Conservation (phyloP, 2,797 vertebrate species). For the Catharus ustulatus region DNA sequence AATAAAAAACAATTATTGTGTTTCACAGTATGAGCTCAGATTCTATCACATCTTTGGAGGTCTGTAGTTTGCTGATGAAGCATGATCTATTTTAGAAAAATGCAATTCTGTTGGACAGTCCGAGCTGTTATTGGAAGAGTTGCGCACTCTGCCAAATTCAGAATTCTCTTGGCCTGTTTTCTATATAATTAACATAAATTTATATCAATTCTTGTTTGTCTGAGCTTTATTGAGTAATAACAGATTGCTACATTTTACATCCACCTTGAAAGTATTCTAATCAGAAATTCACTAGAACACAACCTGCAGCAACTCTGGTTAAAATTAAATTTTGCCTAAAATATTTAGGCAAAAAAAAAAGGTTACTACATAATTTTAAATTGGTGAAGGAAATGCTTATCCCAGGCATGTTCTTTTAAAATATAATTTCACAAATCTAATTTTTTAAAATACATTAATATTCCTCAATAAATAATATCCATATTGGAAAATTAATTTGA, state of each 20-base stretch:
- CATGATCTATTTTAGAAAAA: neutral
- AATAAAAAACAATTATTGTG: neutral
- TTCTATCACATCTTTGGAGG: neutral
- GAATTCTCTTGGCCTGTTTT: neutral
- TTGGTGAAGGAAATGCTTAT: neutral
- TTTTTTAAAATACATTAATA: neutral
- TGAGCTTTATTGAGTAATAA: neutral
- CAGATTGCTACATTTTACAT: neutral
- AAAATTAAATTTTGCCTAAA: neutral
- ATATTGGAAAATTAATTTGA: neutral
- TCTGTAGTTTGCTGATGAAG: neutral
- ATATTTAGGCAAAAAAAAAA: neutral
- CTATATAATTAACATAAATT: neutral
- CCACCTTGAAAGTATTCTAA: neutral
- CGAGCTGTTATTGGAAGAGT: neutral
- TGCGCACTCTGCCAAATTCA: neutral
- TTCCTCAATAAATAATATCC: neutral
- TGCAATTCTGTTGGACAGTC: rapidly evolving
- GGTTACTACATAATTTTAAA: neutral
- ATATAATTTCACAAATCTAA: neutral
- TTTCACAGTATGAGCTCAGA: neutral
- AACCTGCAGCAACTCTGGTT: neutral
- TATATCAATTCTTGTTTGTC: neutral
- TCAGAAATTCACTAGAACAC: neutral
- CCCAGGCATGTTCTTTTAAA: neutral